A percentile compares a stretch with the other conserved stretches of the same genome.
Evolutionary conservation across 2,888 invertebrate species (phyloP).

Genomic region (Trilocha varians): DNA sequence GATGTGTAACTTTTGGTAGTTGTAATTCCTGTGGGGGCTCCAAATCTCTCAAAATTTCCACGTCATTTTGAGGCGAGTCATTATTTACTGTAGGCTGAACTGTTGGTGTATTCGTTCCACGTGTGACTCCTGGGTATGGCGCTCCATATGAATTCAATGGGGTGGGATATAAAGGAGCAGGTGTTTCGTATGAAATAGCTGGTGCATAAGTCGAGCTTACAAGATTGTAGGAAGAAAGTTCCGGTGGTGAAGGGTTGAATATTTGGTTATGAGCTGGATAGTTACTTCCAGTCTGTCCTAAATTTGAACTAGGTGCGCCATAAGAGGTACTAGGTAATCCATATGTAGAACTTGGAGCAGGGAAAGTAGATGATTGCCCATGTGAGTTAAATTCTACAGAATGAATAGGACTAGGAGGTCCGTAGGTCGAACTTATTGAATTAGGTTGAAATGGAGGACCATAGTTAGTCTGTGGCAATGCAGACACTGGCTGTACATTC

Average conservation of each 20-base stretch:
- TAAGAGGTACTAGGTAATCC: conserved; percentile 24
- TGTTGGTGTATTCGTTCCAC: conserved; percentile 29
- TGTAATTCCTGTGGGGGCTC: conserved; percentile 35
- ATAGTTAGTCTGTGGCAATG: conserved; percentile 39
- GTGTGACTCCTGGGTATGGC: conserved; percentile 27
- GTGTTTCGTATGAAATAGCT: conserved; percentile 23
- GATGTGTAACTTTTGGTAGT: conserved; percentile 48
- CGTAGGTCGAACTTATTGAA: conserved; percentile 35
- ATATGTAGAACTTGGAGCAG: conserved; percentile 30
- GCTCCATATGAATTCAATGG: conserved; percentile 27
- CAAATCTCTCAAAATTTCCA: conserved; percentile 32
- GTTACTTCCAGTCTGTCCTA: background rate
- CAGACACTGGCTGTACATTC: conserved; percentile 27
- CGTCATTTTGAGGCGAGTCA: conserved; percentile 34
- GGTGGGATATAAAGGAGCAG: conserved; percentile 20
- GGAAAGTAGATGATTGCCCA: conserved; percentile 33
- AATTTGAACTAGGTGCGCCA: conserved; percentile 14
- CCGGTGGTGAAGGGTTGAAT: conserved; percentile 16
- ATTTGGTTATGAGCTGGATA: background rate
- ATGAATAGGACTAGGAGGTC: conserved; percentile 43
- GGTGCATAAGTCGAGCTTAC: conserved; percentile 34
- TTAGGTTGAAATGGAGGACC: conserved; percentile 37
- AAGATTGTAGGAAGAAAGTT: conserved; percentile 19
- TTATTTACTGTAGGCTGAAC: conserved; percentile 38
- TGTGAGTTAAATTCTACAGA: conserved; percentile 42